Evolutionary conservation across 2,888 invertebrate genomes (phyloP), one percentile per base, ranked within the genome.

Genomic region (Chelonus formosanus): DNA sequence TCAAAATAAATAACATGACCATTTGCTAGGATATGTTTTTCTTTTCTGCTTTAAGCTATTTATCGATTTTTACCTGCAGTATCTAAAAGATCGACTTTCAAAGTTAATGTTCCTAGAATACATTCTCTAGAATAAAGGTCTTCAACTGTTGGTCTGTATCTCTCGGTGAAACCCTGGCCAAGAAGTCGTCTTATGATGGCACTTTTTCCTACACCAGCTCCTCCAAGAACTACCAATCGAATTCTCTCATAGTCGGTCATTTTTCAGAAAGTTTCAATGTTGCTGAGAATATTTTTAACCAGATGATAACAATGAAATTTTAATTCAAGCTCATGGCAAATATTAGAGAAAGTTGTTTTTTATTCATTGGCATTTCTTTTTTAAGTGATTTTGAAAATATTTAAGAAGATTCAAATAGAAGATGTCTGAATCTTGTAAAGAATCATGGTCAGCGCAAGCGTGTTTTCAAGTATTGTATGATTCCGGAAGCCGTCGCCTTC

Each of bases 121-220:
- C 92, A 95, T 83, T 95, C 94, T 66, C 92, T 87, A 78, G 92
- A 93, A 85, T 94, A 94, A 35, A 95, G 87, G 83, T 96, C 96
- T 82, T 96, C 95, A 43, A 95, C 92, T 8, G 95, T 96, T 75
- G 94, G 92, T 74, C 90, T 89, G 84, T 96, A 94, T 78, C 91
- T 90, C 77, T 93, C 92, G 58, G 89, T 88, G 85, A 92, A 96
- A 4, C 91, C 91, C 80, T 93, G 91, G 78, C 90, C 91, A 65
- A 95, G 87, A 78, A 95, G 92, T 59, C 94, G 87, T 75, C 92
- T 91, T 60, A 95, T 88, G 74, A 96, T 92, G 75, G 92, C 91
- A 79, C 93, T 94, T 84, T 96, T 96, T 8, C 96, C 95, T 5
- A 94, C 94, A 45, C 91, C 90, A 3, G 91, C 89, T 2, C 94